Conservation (phyloP, 2,888 invertebrate genomes). For the Phymatocera aterrima region DNA sequence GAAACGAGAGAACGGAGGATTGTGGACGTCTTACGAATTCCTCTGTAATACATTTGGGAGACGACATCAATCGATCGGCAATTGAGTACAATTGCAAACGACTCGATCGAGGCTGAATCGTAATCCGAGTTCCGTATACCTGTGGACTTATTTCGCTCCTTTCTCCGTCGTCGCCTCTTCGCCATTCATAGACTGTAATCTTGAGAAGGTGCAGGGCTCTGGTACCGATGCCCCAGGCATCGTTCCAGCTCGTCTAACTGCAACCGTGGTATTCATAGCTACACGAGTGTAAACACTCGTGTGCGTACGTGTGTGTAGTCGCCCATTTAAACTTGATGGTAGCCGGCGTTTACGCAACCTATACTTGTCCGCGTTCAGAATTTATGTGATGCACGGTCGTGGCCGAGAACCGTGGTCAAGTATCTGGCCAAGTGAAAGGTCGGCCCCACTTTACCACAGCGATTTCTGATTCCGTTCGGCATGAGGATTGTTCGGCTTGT, state of each 20-base stretch:
- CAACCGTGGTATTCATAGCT: slow-evolving; percentile 26
- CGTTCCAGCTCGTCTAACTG: not conserved
- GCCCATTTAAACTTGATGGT: not conserved
- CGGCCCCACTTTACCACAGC: slow-evolving; percentile 14
- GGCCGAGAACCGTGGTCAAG: slow-evolving; percentile 36
- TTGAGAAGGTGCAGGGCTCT: slow-evolving; percentile 9
- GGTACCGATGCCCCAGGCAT: not conserved
- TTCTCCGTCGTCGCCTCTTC: not conserved
- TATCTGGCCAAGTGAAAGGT: slow-evolving; percentile 33
- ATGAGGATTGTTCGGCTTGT: slow-evolving; percentile 1
- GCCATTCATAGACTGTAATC: slow-evolving; percentile 23
- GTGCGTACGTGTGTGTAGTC: not conserved
- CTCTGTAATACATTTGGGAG: too few species aligned
- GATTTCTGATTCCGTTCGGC: slow-evolving; percentile 23
- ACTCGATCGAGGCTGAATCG: not conserved
- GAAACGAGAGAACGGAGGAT: not conserved
- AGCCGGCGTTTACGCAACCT: slow-evolving; percentile 26
- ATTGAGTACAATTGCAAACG: not conserved
- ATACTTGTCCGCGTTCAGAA: not conserved
- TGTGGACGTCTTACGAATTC: not conserved
- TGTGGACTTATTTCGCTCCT: not conserved
- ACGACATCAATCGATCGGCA: not conserved
- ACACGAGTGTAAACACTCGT: not conserved
- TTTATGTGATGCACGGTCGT: slow-evolving; percentile 41
- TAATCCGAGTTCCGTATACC: not conserved